A percentile compares a stretch with the other conserved stretches of the same genome.
Conservation (phyloP, 2,113 vertebrate species). For the Colossoma macropomum region DNA sequence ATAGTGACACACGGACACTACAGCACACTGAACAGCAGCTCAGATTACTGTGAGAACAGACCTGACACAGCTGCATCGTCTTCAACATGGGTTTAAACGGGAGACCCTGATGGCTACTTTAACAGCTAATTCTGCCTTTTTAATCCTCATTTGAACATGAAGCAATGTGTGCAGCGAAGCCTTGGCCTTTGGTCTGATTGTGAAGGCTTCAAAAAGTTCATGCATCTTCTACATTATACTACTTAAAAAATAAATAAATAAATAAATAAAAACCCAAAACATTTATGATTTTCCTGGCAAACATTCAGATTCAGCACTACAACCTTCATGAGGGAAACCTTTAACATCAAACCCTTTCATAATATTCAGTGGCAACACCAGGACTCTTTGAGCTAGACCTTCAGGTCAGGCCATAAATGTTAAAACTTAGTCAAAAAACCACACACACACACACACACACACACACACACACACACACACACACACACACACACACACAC, state of each 20-base stretch:
- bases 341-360: too few relatives aligned
- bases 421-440: too few relatives aligned
- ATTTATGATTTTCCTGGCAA: not conserved
- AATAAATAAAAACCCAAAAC: too few relatives aligned
- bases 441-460: too few relatives aligned
- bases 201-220: not conserved
- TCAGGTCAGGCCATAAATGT: too few relatives aligned
- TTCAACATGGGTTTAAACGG: not conserved
- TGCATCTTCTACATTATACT: not conserved
- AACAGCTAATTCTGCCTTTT: not conserved
- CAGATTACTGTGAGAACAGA: not conserved
- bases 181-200: not conserved
- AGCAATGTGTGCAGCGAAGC: slow-evolving; percentile 8
- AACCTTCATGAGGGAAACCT: too few relatives aligned
- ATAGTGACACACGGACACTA: not conserved
- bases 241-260: not conserved
- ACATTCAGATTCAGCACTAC: not conserved
- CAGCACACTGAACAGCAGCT: not conserved
- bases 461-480: too few relatives aligned
- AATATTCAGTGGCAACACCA: too few relatives aligned
- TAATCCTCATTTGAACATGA: slow-evolving; percentile 3
- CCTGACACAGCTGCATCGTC: not conserved
- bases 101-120: not conserved
- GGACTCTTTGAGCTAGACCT: not conserved
- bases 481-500: too few relatives aligned